Evolutionary conservation across 2,797 vertebrate genomes (phyloP).

Genomic region (Triplophysa yarkandensis): DNA sequence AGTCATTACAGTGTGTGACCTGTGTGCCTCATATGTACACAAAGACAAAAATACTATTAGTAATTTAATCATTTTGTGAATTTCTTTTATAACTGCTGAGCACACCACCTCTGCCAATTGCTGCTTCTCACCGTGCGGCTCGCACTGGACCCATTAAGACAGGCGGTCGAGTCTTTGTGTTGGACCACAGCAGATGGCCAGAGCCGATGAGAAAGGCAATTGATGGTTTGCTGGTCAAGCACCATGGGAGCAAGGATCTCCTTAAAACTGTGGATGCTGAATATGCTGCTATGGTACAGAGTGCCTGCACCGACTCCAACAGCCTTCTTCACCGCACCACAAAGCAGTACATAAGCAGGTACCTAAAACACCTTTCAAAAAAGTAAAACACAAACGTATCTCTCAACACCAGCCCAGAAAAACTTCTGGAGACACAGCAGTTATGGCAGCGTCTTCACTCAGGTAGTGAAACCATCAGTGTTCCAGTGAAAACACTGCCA

Average conservation of each 20-base stretch:
- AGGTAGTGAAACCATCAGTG: background rate
- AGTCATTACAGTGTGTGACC: background rate
- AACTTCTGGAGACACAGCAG: slow-evolving; percentile 15
- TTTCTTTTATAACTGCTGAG: too few species aligned
- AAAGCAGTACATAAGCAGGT: slow-evolving; percentile 5
- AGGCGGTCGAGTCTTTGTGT: too few species aligned
- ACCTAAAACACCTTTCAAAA: slow-evolving; percentile 27
- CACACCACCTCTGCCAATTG: too few species aligned
- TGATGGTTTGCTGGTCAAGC: too few species aligned
- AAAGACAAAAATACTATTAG: too few species aligned
- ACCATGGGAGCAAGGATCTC: too few species aligned
- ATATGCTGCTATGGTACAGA: slow-evolving; percentile 35
- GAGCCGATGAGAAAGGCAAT: background rate
- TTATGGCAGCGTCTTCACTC: background rate
- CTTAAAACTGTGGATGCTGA: too few species aligned
- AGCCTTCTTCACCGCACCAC: slow-evolving; percentile 46
- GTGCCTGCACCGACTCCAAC: slow-evolving; percentile 37
- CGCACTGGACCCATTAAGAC: too few species aligned
- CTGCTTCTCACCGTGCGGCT: too few species aligned
- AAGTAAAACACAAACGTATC: slow-evolving; percentile 32
- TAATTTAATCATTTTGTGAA: too few species aligned
- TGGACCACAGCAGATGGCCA: too few species aligned
- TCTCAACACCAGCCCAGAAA: slow-evolving; percentile 48
- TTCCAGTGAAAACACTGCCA: slow-evolving; percentile 5
- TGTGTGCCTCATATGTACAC: too few species aligned